Base-by-base conservation (phyloP, 2,888 invertebrate species). In the Dorcus parallelipipedus region DNA sequence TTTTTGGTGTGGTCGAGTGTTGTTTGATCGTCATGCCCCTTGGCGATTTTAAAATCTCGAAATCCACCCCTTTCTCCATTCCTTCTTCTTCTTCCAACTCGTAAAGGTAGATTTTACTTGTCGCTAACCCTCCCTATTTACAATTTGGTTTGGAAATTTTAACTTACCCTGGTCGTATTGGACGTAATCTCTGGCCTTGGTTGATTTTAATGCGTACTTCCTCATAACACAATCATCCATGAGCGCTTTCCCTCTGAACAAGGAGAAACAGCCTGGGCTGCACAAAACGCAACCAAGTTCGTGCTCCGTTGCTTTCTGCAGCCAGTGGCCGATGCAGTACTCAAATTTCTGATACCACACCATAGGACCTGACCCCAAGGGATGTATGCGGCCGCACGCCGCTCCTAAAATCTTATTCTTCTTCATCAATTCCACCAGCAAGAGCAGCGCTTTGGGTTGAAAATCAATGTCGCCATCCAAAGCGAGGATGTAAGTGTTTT, bases 151-250 rank as follows among this genome's bases (percentile, higher is more conserved):
- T 33, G 26, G 3, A 6, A 10, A 54, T 43, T 45, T 39, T 9
- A 20, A 49, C 10, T 38, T 73, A 86, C 87, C 94, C 81, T 95
- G 94, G 84, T 95, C 95, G 73, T 93, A 95, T 74, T 95, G 95
- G 14, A 95, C 93, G 71, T 88, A 93, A 78, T 95, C 93, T 62
- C 87, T 81, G 0, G 95, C 91, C 71, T 92, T 89, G 58, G 83
- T 82, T 0, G 90, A 85, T 62, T 86, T 85, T 0, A 89, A 87
- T 0, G 95, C 94, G 73, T 95, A 95, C 71, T 88, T 91, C 69
- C 85, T 87, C 90, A 95, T 91, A 0, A 95, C 93, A 71, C 91
- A 91, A 74, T 92, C 88, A 68, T 93, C 92, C 93, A 95, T 94
- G 33, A 95, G 82, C 3, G 93, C 93, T 64, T 90, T 89, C 4